Base-by-base conservation (phyloP, 2,888 invertebrate species). In the Hipparchia sbordonii region DNA sequence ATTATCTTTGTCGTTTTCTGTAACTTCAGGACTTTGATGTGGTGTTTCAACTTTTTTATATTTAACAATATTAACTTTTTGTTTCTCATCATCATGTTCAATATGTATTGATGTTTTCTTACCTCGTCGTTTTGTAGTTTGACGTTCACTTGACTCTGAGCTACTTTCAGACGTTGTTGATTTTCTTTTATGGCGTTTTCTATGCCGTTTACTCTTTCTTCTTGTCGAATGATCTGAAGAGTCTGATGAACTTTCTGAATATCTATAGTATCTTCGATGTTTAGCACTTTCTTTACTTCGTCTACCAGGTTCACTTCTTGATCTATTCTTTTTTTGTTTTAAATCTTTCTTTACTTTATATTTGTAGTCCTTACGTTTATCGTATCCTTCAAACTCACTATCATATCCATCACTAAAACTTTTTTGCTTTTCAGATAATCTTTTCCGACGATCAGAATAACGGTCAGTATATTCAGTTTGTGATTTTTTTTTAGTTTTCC, bases 321-420 rank as follows among this genome's bases (percentile, higher is more conserved):
- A 95, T 80, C 94, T 84, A 79, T 81, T 88, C 80, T 92, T 93
- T 78, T 87, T 81, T 45, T 74, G 76, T 70, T 71, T 90, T 60
- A 86, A 82, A 74, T 79, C 75, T 77, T 76, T 88, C 76, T 78
- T 85, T 67, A 85, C 78, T 77, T 84, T 90, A 70, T 80, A 84
- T 57, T 87, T 87, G 45, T 83, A 78, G 13, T 82, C 80, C 56
- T 82, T 81, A 71, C 84, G 81, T 79, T 84, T 86, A 59, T 81
- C 79, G 73, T 84, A 77, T 39, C 80, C 85, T 77, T 92, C 92
- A 65, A 85, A 76, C 78, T 94, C 94, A 73, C 86, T 92, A 71
- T 94, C 94, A 74, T 93, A 93, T 10, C 94, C 94, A 80, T 94
- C 94, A 81, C 94, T 94, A 80, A 94, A 94, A 82, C 94, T 94